phyloP scores from a whole-genome alignment of 2,113 vertebrate species.

The Oophaga pumilio region DNA sequence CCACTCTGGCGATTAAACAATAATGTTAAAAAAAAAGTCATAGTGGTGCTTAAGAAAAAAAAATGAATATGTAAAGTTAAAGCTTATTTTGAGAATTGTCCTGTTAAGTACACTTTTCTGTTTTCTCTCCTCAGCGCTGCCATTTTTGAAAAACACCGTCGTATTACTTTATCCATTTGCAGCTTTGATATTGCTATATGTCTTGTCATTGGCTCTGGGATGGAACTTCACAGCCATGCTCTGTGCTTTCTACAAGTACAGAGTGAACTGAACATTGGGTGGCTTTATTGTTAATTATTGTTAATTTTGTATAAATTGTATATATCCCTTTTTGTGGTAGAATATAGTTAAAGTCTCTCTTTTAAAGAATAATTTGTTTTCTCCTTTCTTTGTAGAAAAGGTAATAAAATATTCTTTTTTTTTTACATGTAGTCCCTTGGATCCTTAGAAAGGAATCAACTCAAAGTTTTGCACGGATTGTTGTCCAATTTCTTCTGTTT shows the following conservation, averaged over 20 bases:
- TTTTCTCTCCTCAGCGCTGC: slow-evolving; percentile 77
- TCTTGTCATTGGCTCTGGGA: slow-evolving; percentile 87
- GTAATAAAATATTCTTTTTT: not conserved
- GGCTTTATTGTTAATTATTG: slow-evolving; percentile 38
- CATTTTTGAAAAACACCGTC: slow-evolving; percentile 93
- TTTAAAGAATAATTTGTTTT: slow-evolving; percentile 63
- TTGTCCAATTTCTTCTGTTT: not conserved
- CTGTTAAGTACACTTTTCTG: not conserved
- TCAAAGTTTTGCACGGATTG: not conserved
- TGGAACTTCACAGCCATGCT: slow-evolving; percentile 95
- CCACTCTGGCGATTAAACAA: too few relatives aligned
- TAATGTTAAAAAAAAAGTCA: too few relatives aligned
- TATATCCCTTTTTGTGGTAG: slow-evolving; percentile 70
- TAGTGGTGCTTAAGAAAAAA: too few relatives aligned
- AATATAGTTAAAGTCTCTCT: slow-evolving; percentile 62
- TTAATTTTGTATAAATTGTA: slow-evolving; percentile 70
- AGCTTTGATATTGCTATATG: slow-evolving; percentile 83
- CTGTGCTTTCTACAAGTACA: slow-evolving; percentile 92
- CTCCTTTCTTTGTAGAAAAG: slow-evolving; percentile 22
- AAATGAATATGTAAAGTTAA: too few relatives aligned
- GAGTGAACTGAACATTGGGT: slow-evolving; percentile 80
- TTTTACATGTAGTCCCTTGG: not conserved
- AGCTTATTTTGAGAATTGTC: not conserved
- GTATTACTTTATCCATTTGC: slow-evolving; percentile 93
- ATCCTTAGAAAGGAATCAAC: not conserved